Percentiles rank a stretch among this genome's conserved stretches.
phyloP scores from a whole-genome alignment of 2,113 vertebrate species.

The Beaufortia kweichowensis region DNA sequence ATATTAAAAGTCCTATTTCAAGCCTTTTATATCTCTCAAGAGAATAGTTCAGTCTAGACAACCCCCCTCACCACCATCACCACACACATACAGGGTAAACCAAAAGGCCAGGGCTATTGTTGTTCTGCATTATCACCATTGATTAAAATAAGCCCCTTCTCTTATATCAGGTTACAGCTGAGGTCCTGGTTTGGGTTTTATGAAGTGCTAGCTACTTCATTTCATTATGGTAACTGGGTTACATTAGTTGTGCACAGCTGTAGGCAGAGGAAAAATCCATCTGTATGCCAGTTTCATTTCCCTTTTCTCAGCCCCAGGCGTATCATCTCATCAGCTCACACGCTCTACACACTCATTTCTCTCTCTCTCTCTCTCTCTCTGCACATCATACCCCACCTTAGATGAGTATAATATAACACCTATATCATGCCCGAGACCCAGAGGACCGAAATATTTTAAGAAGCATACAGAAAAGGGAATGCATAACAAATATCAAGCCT shows the following conservation, averaged over 20 bases:
- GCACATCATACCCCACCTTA: not conserved
- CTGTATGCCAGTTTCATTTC: conserved; percentile 45
- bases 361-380: not conserved
- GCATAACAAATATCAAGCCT: conserved; percentile 3
- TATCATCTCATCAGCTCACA: not conserved
- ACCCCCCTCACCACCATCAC: not conserved
- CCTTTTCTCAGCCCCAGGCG: conserved; percentile 38
- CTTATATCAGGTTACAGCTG: conserved; percentile 27
- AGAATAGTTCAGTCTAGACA: conserved; percentile 35
- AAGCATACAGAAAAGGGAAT: not conserved
- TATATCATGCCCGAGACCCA: not conserved
- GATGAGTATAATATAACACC: conserved; percentile 8
- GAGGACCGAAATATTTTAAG: not conserved
- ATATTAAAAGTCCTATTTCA: conserved; percentile 2
- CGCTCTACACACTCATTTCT: not conserved
- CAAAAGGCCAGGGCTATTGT: not conserved
- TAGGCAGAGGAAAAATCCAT: conserved; percentile 39
- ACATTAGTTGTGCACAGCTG: conserved; percentile 51
- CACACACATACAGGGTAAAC: conserved; percentile 5
- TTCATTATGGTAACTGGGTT: conserved; percentile 51
- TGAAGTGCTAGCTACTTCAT: conserved; percentile 45
- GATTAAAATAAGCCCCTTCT: conserved; percentile 39
- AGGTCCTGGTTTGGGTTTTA: conserved; percentile 36
- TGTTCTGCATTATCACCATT: conserved; percentile 35
- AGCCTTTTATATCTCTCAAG: conserved; percentile 1